These are phyloP conservation scores for Ochlodes sylvanus DNA, from an alignment of 2,888 invertebrate genomes.

Conservation along the genomic window DNA sequence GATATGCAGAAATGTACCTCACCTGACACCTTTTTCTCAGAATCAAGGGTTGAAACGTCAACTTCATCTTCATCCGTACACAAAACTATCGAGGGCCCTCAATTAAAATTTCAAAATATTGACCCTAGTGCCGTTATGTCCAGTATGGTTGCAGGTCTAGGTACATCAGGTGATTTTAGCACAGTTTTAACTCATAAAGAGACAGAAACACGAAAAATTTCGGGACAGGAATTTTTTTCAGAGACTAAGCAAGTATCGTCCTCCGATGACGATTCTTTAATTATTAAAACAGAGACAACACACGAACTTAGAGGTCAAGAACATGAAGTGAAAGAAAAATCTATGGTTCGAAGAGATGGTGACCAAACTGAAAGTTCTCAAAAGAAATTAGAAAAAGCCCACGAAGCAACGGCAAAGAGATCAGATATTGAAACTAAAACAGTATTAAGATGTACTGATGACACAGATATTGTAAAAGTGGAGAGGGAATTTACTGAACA, in stretches of 20 bases:
- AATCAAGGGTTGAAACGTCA: conserved; percentile 74
- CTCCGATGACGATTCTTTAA: conserved; percentile 77
- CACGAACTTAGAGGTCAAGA: conserved; percentile 79
- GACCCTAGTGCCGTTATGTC: conserved; percentile 74
- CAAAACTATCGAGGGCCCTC: conserved; percentile 67
- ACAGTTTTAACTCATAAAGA: conserved; percentile 82
- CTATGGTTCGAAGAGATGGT: conserved; percentile 72
- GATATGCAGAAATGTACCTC: conserved; percentile 69
- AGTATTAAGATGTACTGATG: conserved; percentile 73
- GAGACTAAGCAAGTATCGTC: conserved; percentile 80
- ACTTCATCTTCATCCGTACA: conserved; percentile 77
- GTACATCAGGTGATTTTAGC: conserved; percentile 64
- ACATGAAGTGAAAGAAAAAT: conserved; percentile 80
- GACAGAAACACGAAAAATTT: conserved; percentile 79
- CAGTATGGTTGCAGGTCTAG: conserved; percentile 74
- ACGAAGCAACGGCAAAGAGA: conserved; percentile 78
- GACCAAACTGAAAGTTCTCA: conserved; percentile 80
- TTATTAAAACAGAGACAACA: conserved; percentile 78
- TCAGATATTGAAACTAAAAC: conserved; percentile 79
- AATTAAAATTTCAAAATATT: conserved; percentile 72
- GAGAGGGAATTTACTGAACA: conserved; percentile 77
- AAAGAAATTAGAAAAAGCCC: conserved; percentile 81
- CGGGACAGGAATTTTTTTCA: conserved; percentile 78
- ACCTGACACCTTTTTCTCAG: conserved; percentile 71
- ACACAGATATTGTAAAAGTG: conserved; percentile 71